Evolutionary conservation across 2,797 vertebrate species (phyloP), one percentile per base, ranked within the genome.

Genomic region (Okamejei kenojei): DNA sequence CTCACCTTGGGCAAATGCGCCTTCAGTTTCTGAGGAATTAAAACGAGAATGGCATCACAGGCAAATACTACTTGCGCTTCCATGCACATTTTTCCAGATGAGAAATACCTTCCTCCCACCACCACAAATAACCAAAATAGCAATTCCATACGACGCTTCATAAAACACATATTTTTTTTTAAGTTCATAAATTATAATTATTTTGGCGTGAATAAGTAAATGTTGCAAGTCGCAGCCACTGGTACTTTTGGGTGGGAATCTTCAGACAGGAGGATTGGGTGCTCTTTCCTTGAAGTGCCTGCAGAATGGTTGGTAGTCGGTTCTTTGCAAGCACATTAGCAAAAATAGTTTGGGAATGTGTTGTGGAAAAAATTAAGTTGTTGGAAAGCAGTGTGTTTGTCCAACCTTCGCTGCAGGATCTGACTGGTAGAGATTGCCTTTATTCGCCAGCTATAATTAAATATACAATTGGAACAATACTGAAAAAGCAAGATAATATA

Each of bases 1-100:
- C 90, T 38, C 9, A 58, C 23, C 90, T 76, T 92, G 35, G 90
- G 90, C 15, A 92, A 92, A n/a, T 26, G 90, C 15, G 71, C 71
- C 90, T 92, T 92, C 26, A 92, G 71, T 76, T 76, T 92, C 90
- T 92, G 88, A n/a, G 19, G 38, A 2, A 23, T 23, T 21, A 13
- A 58, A 19, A 15, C 29, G 7, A 90, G 13, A n/a, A 15, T 6
- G 23, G 90, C 73, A 58, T 54, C 38, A 26, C 65, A 76, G 26
- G 26, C 26, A 92, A 15, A 76, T n/a, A 76, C 13, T 65, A 65
- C 2, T 6, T 11, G 29, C 10, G 11, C 0, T 0, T 29, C 23
- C 58, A 61, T 15, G 61, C 61, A 65, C 84, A 32, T 8, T 65
- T 26, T 65, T 35, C 4, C 15, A 32, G 6, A n/a, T 65, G 65